Percentiles rank a stretch among this genome's conserved stretches.
phyloP scores from a whole-genome alignment of 2,888 invertebrate genomes.

The Aproaerema taeniolella region DNA sequence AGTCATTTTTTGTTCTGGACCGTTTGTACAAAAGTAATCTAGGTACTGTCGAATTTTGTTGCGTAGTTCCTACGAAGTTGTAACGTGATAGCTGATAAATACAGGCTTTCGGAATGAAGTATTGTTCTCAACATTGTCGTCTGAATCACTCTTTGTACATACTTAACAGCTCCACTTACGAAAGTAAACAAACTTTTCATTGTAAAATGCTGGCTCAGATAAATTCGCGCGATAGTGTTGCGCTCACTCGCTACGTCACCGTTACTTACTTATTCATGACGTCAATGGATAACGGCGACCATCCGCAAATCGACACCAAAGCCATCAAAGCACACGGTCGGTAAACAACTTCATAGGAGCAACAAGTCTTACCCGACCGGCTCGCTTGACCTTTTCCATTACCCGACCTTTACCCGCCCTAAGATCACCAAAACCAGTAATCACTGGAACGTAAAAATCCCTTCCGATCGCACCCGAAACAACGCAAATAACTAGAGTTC shows the following conservation, averaged over 20 bases:
- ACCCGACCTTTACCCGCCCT: neutral
- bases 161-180: too few relatives aligned
- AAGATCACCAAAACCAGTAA: neutral
- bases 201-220: too few relatives aligned
- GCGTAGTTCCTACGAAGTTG: too few relatives aligned
- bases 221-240: too few relatives aligned
- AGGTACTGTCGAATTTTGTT: too few relatives aligned
- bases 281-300: neutral
- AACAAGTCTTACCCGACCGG: constrained; percentile 3
- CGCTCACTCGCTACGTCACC: neutral
- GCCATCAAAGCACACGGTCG: neutral
- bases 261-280: constrained; percentile 1
- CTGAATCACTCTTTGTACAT: too few relatives aligned
- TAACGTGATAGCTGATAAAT: too few relatives aligned
- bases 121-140: too few relatives aligned
- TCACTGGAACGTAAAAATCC: neutral
- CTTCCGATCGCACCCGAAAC: neutral
- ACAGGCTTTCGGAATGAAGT: too few relatives aligned
- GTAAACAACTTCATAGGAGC: constrained; percentile 5
- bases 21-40: too few relatives aligned
- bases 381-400: neutral
- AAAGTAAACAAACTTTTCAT: too few relatives aligned
- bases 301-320: constrained; percentile 1
- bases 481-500: constrained; percentile 3
- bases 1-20: too few relatives aligned